phyloP scores from a whole-genome alignment of 2,113 vertebrate species.

The Rana temporaria region DNA sequence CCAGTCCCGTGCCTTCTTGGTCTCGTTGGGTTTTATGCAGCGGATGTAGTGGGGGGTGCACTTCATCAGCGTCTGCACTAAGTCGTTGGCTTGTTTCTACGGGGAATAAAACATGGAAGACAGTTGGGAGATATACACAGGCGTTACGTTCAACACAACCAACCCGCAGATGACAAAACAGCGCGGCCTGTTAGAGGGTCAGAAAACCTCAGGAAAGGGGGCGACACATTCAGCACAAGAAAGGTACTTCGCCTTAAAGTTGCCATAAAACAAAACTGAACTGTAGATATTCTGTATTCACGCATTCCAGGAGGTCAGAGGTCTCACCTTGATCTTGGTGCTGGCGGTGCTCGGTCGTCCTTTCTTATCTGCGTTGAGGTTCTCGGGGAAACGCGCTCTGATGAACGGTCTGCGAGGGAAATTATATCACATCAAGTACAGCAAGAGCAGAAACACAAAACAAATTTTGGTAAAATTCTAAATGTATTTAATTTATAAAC shows the following conservation, averaged over 20 bases:
- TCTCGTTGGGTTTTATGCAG: constrained; percentile 84
- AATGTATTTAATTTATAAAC: too few species aligned
- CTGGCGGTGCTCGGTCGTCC: constrained; percentile 77
- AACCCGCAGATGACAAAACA: too few species aligned
- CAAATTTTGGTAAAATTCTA: too few species aligned
- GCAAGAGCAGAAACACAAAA: too few species aligned
- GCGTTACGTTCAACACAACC: too few species aligned
- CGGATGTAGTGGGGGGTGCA: constrained; percentile 85
- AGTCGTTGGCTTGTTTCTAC: constrained; percentile 82
- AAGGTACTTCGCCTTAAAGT: not conserved
- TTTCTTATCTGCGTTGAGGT: constrained; percentile 76
- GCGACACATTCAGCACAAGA: too few species aligned
- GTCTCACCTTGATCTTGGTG: constrained; percentile 78
- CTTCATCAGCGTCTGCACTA: constrained; percentile 81
- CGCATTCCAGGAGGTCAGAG: not conserved
- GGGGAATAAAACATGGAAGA: not conserved
- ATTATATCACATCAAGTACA: too few species aligned
- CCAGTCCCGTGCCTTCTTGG: constrained; percentile 79
- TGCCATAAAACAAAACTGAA: too few species aligned
- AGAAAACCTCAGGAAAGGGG: not conserved
- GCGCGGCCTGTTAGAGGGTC: too few species aligned
- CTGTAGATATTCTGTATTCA: too few species aligned
- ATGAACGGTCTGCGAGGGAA: constrained; percentile 72
- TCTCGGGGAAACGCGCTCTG: constrained; percentile 76
- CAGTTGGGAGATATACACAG: too few species aligned